Conservation (phyloP, 1,140 invertebrate genomes). For the Drosophila aff. region DNA sequence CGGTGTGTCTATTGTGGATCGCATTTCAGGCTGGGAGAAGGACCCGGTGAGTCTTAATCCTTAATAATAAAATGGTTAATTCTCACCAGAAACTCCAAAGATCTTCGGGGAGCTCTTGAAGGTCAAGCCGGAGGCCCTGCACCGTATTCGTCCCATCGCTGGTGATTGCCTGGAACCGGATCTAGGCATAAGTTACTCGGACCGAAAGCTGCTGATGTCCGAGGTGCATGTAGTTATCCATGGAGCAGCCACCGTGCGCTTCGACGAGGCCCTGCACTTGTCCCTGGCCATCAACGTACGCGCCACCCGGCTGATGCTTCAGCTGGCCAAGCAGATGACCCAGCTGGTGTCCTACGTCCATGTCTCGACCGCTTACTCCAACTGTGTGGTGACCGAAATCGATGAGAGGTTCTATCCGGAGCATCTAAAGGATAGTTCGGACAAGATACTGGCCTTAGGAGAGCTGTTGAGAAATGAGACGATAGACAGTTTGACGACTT, state of each 20-base stretch:
- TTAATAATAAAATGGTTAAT: conserved; percentile 50
- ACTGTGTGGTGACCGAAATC: conserved; percentile 87
- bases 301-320: conserved; percentile 86
- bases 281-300: conserved; percentile 87
- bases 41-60: conserved; percentile 62
- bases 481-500: conserved; percentile 88
- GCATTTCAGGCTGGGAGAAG: conserved; percentile 88
- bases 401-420: conserved; percentile 91
- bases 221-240: conserved; percentile 91
- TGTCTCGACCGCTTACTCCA: conserved; percentile 90
- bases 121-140: conserved; percentile 13
- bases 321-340: conserved; percentile 88
- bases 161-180: conserved; percentile 87
- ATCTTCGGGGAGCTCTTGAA: conserved; percentile 39
- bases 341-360: conserved; percentile 89
- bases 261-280: conserved; percentile 91
- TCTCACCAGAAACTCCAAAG: conserved; percentile 7
- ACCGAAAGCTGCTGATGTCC: conserved; percentile 71
- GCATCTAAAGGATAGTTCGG: conserved; percentile 86
- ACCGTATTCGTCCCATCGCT: conserved; percentile 81
- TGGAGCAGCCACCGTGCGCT: conserved; percentile 93
- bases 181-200: conserved; percentile 88
- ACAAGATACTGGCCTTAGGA: conserved; percentile 87
- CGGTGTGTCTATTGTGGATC: conserved; percentile 89
- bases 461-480: conserved; percentile 86